Base-by-base conservation (phyloP, 2,888 invertebrate genomes). In the Pyrgus malvae region DNA sequence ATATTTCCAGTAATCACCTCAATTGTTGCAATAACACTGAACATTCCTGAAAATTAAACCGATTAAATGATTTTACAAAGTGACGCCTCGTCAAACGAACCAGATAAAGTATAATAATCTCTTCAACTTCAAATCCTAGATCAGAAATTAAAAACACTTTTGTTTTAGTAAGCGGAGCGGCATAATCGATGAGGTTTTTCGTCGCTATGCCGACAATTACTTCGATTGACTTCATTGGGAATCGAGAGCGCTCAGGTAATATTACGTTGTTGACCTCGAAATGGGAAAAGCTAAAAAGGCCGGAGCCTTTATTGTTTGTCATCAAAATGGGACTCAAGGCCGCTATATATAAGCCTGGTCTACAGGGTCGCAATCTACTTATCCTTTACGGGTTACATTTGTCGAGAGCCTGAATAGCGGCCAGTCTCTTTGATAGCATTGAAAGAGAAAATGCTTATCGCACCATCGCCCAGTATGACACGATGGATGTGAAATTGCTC, bases 401-500 rank as follows among this genome's bases (percentile, higher is more conserved):
- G 80, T 80, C 72, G 76, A 67, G 71, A 67, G 71, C 68, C 63
- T 85, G 85, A 86, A 86, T 85, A 81, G 73, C 78, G 83, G 78
- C 77, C 81, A 83, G 85, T 83, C 80, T 79, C 83, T 87, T 83
- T 84, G 84, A 86, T 80, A 78, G 81, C 80, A 83, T 85, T 86
- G 87, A 87, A 86, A 84, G 82, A 81, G 85, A 83, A 84, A 87
- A 86, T 83, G 81, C 83, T 84, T 87, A 87, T 86, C 86, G 86
- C 80, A 75, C 84, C 80, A 83, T 85, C 84, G 82, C 77, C 75
- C 77, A 82, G 83, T 86, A 85, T 86, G 84, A 86, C 81, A 77
- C 70, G 78, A 83, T 78, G 79, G 82, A 83, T 84, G 83, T 83
- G 80, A 83, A 83, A 81, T 83, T 85, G 81, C 81, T 82, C 81